A percentile compares a stretch with the other conserved stretches of the same genome.
Conservation (phyloP, 1,140 invertebrate species). For the Drosophila nasuta region DNA sequence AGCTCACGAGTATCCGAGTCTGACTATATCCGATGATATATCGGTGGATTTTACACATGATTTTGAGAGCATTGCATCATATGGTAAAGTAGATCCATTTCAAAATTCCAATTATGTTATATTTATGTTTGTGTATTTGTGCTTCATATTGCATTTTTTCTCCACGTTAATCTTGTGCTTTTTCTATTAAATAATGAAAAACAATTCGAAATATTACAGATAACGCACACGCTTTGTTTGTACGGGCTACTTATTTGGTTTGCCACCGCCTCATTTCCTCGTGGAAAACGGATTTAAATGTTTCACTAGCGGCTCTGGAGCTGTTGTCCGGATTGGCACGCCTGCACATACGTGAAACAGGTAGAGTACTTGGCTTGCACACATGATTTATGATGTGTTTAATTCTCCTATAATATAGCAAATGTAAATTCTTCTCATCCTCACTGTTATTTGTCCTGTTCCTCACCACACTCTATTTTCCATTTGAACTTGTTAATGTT, state of each 20-base stretch:
- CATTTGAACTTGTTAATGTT: constrained; percentile 16
- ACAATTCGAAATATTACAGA: constrained; percentile 54
- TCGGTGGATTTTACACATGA: constrained; percentile 81
- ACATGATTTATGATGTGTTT: constrained; percentile 16
- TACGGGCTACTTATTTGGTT: constrained; percentile 95
- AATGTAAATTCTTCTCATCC: constrained; percentile 43
- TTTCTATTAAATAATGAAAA: constrained; percentile 10
- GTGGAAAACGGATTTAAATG: constrained; percentile 98
- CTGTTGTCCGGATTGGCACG: constrained; percentile 95
- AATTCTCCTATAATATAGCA: constrained; percentile 8
- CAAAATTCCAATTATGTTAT: background rate
- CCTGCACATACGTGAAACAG: constrained; percentile 93
- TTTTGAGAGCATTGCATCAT: constrained; percentile 73
- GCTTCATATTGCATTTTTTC: background rate
- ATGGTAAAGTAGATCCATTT: constrained; percentile 70
- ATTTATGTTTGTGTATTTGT: constrained; percentile 7
- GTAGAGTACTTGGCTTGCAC: constrained; percentile 85
- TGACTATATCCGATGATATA: constrained; percentile 83
- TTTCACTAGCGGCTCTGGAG: constrained; percentile 96
- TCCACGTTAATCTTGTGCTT: background rate
- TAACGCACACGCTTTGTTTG: constrained; percentile 90
- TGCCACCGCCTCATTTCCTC: constrained; percentile 97
- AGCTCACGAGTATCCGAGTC: constrained; percentile 80
- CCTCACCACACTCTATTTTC: constrained; percentile 13
- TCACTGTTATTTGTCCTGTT: constrained; percentile 31